Base-by-base conservation (phyloP, 1,140 invertebrate genomes). In the Pentalonia nigronervosa region DNA sequence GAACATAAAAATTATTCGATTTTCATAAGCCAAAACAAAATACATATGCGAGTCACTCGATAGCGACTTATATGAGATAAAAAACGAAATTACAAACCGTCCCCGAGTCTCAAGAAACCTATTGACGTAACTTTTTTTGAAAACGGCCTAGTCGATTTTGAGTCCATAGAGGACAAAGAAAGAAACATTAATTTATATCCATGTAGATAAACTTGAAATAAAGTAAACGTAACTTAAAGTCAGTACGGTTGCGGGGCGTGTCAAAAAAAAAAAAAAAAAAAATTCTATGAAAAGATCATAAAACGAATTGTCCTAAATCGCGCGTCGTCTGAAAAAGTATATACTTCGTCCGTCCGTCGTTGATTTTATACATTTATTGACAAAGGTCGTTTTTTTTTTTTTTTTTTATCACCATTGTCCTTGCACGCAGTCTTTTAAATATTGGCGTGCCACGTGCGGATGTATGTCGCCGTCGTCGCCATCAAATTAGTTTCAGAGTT, bases 311-410 rank as follows among this genome's bases (percentile, higher is more conserved):
- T n/a, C 60, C 60, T 76, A 76, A n/a, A 76, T n/a, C 30, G 30
- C 30, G 30, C 30, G 11, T 76, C 14, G 14, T 76, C n/a, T 76
- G n/a, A 34, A 76, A 67, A 76, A 76, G n/a, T 76, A 76, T 53
- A 53, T 76, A 76, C 60, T n/a, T 1, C n/a, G 60, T 1, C 14
- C n/a, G 14, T 2, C 30, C 30, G n/a, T 76, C 60, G 60, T 76
- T n/a, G 60, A n/a, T n/a, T 76, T 76, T 76, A n/a, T n/a, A 76
- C 60, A 76, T n/a, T 76, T n/a, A 76, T 14, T n/a, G n/a, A 76
- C 60, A 76, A 76, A n/a, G n/a, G 30, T n/a, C n/a, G 14, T 76
- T 17, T 67, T 23, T 7, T 17, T 67, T 23, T 7, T 23, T 56
- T 67, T 76, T 67, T 14, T n/a, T 20, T n/a, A 76, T n/a, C 60